Evolutionary conservation across 2,888 invertebrate species (phyloP).

Genomic region (Cosmorhoe ocellata): DNA sequence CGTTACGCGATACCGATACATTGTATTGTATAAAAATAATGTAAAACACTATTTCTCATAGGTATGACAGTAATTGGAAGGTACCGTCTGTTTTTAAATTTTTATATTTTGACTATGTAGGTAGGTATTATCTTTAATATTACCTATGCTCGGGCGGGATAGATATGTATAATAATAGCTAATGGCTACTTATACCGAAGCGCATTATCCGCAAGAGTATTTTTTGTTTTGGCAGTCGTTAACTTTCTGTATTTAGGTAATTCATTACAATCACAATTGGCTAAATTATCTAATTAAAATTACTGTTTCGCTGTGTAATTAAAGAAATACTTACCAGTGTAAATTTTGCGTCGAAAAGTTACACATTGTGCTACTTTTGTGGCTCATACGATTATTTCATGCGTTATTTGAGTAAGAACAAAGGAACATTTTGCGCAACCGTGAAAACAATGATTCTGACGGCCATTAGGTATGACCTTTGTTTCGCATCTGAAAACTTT

Average conservation of each 20-base stretch:
- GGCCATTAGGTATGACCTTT: conserved; percentile 21
- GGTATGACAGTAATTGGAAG: too few species aligned
- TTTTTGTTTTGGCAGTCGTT: conserved; percentile 1
- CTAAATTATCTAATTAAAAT: conserved; percentile 8
- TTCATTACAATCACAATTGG: conserved; percentile 1
- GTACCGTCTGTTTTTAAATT: too few species aligned
- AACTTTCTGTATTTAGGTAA: conserved; percentile 9
- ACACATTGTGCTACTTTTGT: conserved; percentile 17
- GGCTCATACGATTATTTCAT: conserved; percentile 19
- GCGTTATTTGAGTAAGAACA: conserved; percentile 30
- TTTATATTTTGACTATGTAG: too few species aligned
- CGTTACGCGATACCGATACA: too few species aligned
- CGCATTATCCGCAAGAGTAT: not conserved
- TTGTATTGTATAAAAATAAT: too few species aligned
- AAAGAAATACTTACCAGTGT: conserved; percentile 9
- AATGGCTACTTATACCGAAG: too few species aligned
- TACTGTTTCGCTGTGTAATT: conserved; percentile 9
- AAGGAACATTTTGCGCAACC: conserved; percentile 35
- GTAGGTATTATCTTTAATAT: too few species aligned
- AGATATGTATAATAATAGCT: too few species aligned
- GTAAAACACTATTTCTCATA: too few species aligned
- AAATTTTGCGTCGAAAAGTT: conserved; percentile 16
- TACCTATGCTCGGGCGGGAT: too few species aligned
- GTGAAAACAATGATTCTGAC: conserved; percentile 31
- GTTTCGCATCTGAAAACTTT: conserved; percentile 20